These are phyloP conservation scores for Thysanoteuthis rhombus DNA, from an alignment of 2,888 invertebrate genomes.

Conservation along the genomic window DNA sequence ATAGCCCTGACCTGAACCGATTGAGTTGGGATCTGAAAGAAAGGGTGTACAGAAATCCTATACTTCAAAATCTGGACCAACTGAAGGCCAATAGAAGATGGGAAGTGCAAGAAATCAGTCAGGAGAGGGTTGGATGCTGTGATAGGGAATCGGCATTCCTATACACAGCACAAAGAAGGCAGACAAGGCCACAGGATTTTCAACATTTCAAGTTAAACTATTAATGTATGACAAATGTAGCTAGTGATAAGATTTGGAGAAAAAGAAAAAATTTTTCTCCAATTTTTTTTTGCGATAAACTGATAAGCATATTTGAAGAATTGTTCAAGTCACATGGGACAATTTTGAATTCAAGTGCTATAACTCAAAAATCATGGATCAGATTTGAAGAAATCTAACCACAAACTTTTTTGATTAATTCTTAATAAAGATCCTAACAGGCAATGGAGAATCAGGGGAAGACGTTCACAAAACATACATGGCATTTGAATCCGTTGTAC, in stretches of 20 bases:
- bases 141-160: neutral
- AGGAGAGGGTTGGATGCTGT: conserved; percentile 19
- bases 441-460: neutral
- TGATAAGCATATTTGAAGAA: neutral
- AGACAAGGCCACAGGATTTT: conserved; percentile 23
- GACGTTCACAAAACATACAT: neutral
- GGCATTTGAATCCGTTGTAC: neutral
- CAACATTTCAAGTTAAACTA: neutral
- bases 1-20: conserved; percentile 25
- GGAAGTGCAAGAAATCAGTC: conserved; percentile 12
- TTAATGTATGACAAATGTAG: neutral
- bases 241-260: neutral
- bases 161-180: conserved; percentile 25
- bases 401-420: neutral
- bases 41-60: conserved; percentile 31
- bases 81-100: conserved; percentile 26
- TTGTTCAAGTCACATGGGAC: neutral
- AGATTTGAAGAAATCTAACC: neutral
- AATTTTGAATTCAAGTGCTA: neutral
- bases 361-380: neutral
- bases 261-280: neutral
- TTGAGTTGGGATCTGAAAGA: conserved; percentile 26
- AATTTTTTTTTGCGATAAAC: neutral
- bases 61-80: conserved; percentile 31
- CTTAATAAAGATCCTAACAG: neutral